Base-by-base conservation (phyloP, 2,888 invertebrate genomes). In the Incurvaria masculella region DNA sequence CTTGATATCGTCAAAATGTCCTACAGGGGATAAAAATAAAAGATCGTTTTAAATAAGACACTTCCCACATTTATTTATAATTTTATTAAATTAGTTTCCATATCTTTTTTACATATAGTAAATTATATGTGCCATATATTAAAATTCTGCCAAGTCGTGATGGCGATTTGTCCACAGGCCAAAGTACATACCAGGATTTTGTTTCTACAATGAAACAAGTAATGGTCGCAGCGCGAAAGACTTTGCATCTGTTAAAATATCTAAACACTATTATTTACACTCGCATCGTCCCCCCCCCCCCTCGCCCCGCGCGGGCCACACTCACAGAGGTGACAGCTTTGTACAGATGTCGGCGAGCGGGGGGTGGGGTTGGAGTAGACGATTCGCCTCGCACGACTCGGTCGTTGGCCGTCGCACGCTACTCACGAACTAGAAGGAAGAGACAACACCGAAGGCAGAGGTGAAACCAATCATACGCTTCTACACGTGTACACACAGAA, bases 11-110 rank as follows among this genome's bases (percentile, higher is more conserved):
- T n/a, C n/a, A n/a, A n/a, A n/a, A n/a, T n/a, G n/a, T n/a, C n/a
- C 6, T 23, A 23, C 6, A 33, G 33, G 33, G 3, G 33, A 14
- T 6, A 33, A 33, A 33, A 33, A 33, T 33, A 33, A 33, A 33
- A 33, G 33, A 33, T 33, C 33, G 8, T 33, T 17, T 23, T 20
- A 46, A 46, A 46, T 46, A 46, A 46, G 40, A 46, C 46, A 46
- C 46, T 46, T 46, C 46, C 46, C 46, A 46, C 46, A 46, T 68
- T 71, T 71, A 69, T 74, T 76, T 74, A 76, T 74, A 75, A 73
- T 76, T 78, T 76, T 76, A 78, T 76, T 78, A 76, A 75, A 74
- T 76, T 76, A 75, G 72, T 75, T 33, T 76, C 76, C 76, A 76
- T 76, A 76, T 73, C 73, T 72, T 76, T 21, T 71, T 74, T 75